Evolutionary conservation across 1,140 invertebrate genomes (phyloP).

Genomic region (Glomeris maerens): DNA sequence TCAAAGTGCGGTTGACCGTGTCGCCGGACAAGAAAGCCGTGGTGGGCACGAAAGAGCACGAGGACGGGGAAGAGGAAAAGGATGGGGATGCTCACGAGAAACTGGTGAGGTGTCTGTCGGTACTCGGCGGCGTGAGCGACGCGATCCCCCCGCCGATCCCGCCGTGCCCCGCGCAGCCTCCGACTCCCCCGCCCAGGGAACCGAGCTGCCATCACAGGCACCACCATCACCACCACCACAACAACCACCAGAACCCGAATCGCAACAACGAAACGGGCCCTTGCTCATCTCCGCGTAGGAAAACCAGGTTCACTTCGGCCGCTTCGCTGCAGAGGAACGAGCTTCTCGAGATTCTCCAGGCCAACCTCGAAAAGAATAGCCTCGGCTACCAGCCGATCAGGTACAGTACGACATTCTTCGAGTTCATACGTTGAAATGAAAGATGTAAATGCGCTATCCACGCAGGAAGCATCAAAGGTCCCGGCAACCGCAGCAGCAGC

Average conservation of each 20-base stretch:
- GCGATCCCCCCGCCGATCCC: background rate
- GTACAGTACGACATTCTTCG: no score
- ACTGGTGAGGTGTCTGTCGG: background rate
- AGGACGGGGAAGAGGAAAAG: slow-evolving; percentile 7
- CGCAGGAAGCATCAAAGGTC: no score
- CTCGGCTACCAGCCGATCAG: no score
- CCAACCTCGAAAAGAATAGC: slow-evolving; percentile 83
- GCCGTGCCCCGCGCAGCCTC: no score
- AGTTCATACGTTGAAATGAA: no score
- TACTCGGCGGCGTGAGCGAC: background rate
- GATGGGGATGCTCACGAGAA: slow-evolving; percentile 9
- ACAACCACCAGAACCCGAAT: background rate
- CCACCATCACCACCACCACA: no score
- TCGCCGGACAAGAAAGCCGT: slow-evolving; percentile 49
- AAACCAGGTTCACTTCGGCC: background rate
- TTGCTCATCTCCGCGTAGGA: background rate
- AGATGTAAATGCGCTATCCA: no score
- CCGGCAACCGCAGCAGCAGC: no score
- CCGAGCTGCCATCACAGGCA: slow-evolving; percentile 13
- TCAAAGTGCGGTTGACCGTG: slow-evolving; percentile 73
- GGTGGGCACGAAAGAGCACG: slow-evolving; percentile 9
- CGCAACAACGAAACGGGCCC: background rate
- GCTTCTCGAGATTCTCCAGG: slow-evolving; percentile 68
- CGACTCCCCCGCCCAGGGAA: slow-evolving; percentile 16
- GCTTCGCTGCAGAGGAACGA: slow-evolving; percentile 51